Evolutionary conservation across 2,797 vertebrate genomes (phyloP), one percentile per base, ranked within the genome.

Genomic region (Phoebastria nigripes): DNA sequence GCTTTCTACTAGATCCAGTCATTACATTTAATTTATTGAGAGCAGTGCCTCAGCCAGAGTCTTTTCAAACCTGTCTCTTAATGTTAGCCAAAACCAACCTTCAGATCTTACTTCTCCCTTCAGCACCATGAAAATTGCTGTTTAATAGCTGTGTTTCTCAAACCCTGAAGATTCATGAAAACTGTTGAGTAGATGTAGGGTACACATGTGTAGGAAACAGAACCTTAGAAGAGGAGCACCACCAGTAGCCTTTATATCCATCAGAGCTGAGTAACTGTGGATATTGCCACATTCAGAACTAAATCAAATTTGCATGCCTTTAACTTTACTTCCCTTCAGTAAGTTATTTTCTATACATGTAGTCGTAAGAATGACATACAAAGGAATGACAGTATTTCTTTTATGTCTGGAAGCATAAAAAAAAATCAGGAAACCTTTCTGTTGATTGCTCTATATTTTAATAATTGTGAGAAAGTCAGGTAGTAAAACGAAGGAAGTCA

Each of bases 21-120:
- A 74, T 61, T 94, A 31, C 19, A 54, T 73, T 71, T 89, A 70
- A 82, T 89, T 91, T 90, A 85, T 49, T 78, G 82, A 78, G 24
- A 85, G 19, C 62, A 58, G 8, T 47, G 29, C 13, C 55, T 85
- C 87, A 85, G 44, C n/a, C 74, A 80, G 15, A 61, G 47, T 63
- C 39, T 80, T 77, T 91, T 91, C 63, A 89, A 62, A 85, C 47
- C n/a, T 82, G 16, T 26, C 21, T 87, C 49, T 51, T 61, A 49
- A 10, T 41, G 19, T 88, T 81, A 87, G 41, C 82, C 91, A 82
- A 69, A 92, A 61, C 26, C 42, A 82, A 26, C 56, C 56, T 71
- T 79, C 46, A 89, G 49, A 33, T 92, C 52, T 62, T 85, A 18
- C 42, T 59, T 72, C 46, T 76, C 42, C 42, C 70, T 94, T 72